These are phyloP conservation scores for Hydraecia micacea DNA, from an alignment of 2,888 invertebrate genomes.

Conservation along the genomic window DNA sequence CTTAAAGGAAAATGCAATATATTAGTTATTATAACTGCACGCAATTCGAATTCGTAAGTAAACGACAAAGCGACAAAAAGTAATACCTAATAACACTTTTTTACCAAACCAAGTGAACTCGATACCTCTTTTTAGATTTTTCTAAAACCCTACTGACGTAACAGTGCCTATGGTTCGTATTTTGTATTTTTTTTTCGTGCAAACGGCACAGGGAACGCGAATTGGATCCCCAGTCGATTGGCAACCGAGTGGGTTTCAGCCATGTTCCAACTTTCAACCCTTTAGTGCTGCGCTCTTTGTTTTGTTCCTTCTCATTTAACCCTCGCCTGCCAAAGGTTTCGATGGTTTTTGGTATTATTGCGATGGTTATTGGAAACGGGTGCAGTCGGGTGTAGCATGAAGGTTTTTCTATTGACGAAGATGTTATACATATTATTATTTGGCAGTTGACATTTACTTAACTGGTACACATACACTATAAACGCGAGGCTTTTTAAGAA, in stretches of 20 bases:
- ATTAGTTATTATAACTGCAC: background rate
- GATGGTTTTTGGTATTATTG: conserved; percentile 28
- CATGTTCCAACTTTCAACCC: conserved; percentile 52
- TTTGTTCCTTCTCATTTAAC: conserved; percentile 47
- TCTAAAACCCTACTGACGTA: conserved; percentile 12
- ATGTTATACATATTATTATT: background rate
- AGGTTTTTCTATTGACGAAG: background rate
- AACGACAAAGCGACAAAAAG: too few species aligned
- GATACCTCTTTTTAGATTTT: conserved; percentile 23
- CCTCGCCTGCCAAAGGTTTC: conserved; percentile 11
- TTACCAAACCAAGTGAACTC: conserved; percentile 20
- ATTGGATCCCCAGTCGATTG: conserved; percentile 58
- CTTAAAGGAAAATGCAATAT: background rate
- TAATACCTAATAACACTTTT: too few species aligned
- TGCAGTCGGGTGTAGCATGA: background rate
- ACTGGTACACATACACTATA: too few species aligned
- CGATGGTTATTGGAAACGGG: conserved; percentile 24
- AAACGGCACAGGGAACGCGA: conserved; percentile 8
- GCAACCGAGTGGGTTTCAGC: conserved; percentile 50
- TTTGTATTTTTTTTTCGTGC: conserved; percentile 28
- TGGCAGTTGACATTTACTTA: too few species aligned
- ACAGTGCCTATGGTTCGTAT: conserved; percentile 9
- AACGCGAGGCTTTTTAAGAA: background rate
- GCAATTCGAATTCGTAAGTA: background rate
- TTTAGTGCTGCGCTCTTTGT: conserved; percentile 44